phyloP scores from a whole-genome alignment of 2,888 invertebrate genomes.

The Anorthoa munda region DNA sequence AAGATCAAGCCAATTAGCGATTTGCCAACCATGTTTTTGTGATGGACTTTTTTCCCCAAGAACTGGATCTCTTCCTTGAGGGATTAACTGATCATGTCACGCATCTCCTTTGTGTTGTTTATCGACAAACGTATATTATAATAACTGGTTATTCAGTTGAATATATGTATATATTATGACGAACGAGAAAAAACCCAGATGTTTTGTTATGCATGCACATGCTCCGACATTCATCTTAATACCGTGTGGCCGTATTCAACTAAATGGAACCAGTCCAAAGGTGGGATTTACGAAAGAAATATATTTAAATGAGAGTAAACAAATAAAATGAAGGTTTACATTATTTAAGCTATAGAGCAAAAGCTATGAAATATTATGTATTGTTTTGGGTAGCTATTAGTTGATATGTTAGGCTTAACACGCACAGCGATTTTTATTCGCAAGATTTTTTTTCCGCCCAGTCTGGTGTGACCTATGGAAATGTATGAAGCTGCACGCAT shows the following conservation, averaged over 20 bases:
- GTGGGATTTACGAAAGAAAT: neutral
- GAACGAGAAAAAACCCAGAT: conserved; percentile 66
- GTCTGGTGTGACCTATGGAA: no score
- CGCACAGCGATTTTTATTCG: no score
- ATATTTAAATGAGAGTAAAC: neutral
- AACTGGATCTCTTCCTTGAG: conserved; percentile 7
- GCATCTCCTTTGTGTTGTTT: conserved; percentile 26
- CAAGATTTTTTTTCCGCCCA: no score
- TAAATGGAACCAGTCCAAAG: conserved; percentile 38
- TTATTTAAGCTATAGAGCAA: neutral
- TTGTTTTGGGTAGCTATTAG: neutral
- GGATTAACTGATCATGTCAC: conserved; percentile 34
- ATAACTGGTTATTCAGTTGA: conserved; percentile 43
- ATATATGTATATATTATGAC: conserved; percentile 63
- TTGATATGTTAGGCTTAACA: no score
- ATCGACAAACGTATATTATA: conserved; percentile 32
- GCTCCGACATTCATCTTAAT: conserved; percentile 41
- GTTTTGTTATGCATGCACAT: conserved; percentile 53
- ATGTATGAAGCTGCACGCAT: no score
- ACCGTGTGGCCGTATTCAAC: conserved; percentile 30
- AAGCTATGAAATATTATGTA: neutral
- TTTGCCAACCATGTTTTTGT: conserved; percentile 2
- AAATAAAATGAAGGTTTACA: neutral
- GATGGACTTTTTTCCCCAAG: neutral
- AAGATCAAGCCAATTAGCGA: neutral